These are phyloP conservation scores for Sciurus vulgaris DNA, from an alignment of 2,797 vertebrate species.

Conservation along the genomic window DNA sequence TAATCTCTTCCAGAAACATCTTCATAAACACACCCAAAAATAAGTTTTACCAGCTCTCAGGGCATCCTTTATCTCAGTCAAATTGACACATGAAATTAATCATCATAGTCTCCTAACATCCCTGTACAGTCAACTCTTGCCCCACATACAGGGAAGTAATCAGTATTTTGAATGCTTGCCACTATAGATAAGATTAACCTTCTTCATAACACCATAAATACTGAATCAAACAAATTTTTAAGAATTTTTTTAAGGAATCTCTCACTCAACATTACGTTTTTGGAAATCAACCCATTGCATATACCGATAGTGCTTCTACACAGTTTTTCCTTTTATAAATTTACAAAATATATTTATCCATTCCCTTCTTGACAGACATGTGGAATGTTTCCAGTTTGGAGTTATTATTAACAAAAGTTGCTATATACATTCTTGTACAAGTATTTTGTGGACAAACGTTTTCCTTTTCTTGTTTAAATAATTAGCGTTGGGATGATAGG, in stretches of 20 bases:
- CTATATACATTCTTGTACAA: neutral
- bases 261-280: slow-evolving; percentile 24
- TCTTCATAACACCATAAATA: neutral
- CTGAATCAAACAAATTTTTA: neutral
- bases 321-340: neutral
- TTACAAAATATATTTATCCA: neutral
- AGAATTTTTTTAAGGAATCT: neutral
- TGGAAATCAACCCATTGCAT: neutral
- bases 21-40: neutral
- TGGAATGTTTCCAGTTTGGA: neutral
- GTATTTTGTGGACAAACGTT: slow-evolving; percentile 47
- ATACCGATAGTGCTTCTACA: neutral
- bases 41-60: no score
- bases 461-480: slow-evolving; percentile 51
- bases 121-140: neutral
- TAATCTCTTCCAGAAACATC: neutral
- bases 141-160: neutral
- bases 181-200: neutral
- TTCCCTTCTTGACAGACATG: neutral
- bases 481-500: neutral
- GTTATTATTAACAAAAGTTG: neutral
- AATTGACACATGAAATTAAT: neutral
- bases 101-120: neutral
- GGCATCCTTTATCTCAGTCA: neutral
- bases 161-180: neutral